Base-by-base conservation (phyloP, 2,797 vertebrate genomes). In the Gymnothorax javanicus region DNA sequence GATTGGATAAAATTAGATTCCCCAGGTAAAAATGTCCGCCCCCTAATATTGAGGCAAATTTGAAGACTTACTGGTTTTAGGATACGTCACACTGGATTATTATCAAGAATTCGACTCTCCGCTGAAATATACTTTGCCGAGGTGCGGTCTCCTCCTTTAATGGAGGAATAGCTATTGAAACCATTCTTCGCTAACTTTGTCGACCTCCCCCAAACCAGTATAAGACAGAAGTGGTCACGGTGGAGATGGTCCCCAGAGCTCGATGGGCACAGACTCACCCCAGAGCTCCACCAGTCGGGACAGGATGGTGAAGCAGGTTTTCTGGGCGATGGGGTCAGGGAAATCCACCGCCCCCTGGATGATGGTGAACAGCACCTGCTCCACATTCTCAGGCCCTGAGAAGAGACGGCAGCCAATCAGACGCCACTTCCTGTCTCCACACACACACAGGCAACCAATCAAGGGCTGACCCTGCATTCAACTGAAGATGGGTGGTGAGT, bases 281-380 rank as follows among this genome's bases (percentile, higher is more conserved):
- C 98, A 99, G 88, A 99, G 96, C 90, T 99, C 99, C 89, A 99
- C 98, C 90, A 99, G 89, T 89, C 97, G 97, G 54, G 98, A 97
- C 15, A 99, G 97, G 90, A 99, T 97, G 92, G 99, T 98, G 94
- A 99, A 99, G 92, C 99, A 99, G n/a, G 97, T 99, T 87, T 99
- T 99, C 95, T 99, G 99, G 17, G 98, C 98, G 89, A 98, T 95
- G 56, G 98, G 98, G 94, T 99, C 99, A 7, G 99, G 99, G 89
- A 98, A 98, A 86, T 99, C 99, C 59, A 98, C 97, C 0, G 98
- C 98, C 83, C 98, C 98, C 95, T 99, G 98, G 93, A 99, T 99
- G 90, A 99, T 94, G 87, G 99, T 99, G 93, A 98, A 96, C 64
- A 99, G 93, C 0, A 99, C 97, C 4, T 95, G 96, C 89, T 99